A percentile compares a stretch with the other conserved stretches of the same genome.
Evolutionary conservation across 2,113 vertebrate species (phyloP).

Genomic region (Dipodomys spectabilis): DNA sequence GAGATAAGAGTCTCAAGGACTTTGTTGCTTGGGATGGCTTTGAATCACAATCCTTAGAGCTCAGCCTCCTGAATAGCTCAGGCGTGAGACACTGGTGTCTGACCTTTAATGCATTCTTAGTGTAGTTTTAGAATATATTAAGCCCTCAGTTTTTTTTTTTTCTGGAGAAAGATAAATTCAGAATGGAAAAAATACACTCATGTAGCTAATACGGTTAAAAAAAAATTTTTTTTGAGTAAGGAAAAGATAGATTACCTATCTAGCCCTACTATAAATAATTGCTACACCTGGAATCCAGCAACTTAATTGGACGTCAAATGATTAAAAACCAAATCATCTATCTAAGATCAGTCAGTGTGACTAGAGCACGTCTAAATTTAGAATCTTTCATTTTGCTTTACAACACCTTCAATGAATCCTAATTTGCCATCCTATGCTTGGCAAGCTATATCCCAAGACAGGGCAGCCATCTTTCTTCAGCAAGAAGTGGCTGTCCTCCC

Average conservation of each 20-base stretch:
- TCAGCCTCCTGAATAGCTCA: too few relatives aligned
- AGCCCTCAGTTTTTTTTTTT: not conserved
- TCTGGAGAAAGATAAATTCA: conserved; percentile 1
- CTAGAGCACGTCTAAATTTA: not conserved
- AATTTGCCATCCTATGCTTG: not conserved
- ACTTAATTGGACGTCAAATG: not conserved
- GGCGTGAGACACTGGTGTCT: too few relatives aligned
- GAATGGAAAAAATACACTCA: not conserved
- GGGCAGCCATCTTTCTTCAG: not conserved
- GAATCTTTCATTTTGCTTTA: not conserved
- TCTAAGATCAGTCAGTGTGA: not conserved
- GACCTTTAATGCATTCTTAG: too few relatives aligned
- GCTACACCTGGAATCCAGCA: not conserved
- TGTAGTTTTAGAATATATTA: not conserved
- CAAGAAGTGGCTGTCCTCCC: not conserved
- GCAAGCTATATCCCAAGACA: not conserved
- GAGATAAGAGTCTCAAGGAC: too few relatives aligned
- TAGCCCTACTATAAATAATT: not conserved
- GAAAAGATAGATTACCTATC: too few relatives aligned
- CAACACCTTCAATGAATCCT: not conserved
- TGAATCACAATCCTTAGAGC: too few relatives aligned
- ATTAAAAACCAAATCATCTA: not conserved
- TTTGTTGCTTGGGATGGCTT: too few relatives aligned
- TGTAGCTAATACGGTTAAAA: too few relatives aligned
- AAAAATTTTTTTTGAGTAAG: too few relatives aligned